Conservation (phyloP, 1,140 invertebrate species). For the Aphis gossypii region DNA sequence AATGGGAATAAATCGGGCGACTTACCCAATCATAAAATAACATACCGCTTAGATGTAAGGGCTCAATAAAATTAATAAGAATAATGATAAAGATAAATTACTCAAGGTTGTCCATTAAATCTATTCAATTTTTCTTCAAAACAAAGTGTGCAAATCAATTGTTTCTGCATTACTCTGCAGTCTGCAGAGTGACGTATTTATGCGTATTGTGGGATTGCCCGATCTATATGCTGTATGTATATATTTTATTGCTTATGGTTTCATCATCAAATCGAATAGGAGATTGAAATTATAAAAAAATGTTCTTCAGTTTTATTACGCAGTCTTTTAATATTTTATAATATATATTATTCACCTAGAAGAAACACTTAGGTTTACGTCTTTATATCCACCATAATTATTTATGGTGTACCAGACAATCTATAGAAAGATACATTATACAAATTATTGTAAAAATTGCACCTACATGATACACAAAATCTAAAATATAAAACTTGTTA, state of each 20-base stretch:
- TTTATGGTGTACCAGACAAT: neutral
- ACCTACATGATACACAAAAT: no score
- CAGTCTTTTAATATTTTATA: neutral
- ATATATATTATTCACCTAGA: neutral
- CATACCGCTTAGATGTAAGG: neutral
- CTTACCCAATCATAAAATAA: slow-evolving; percentile 30
- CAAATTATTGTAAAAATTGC: neutral
- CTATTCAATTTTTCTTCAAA: slow-evolving; percentile 25
- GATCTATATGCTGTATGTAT: neutral
- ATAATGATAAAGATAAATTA: neutral
- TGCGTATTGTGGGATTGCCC: neutral
- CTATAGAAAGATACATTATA: neutral
- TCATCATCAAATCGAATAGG: neutral
- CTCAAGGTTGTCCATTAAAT: neutral
- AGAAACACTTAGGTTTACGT: neutral
- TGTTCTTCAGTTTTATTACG: neutral
- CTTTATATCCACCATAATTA: neutral
- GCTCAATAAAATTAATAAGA: neutral
- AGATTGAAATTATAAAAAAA: slow-evolving; percentile 1
- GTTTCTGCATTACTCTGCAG: neutral
- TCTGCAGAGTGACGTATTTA: neutral
- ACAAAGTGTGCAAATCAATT: neutral
- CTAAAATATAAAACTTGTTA: no score
- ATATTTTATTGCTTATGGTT: neutral
- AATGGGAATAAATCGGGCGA: slow-evolving; percentile 19